Evolutionary conservation across 2,888 invertebrate genomes (phyloP), one percentile per base, ranked within the genome.

Genomic region (Pemphredon lugubris): DNA sequence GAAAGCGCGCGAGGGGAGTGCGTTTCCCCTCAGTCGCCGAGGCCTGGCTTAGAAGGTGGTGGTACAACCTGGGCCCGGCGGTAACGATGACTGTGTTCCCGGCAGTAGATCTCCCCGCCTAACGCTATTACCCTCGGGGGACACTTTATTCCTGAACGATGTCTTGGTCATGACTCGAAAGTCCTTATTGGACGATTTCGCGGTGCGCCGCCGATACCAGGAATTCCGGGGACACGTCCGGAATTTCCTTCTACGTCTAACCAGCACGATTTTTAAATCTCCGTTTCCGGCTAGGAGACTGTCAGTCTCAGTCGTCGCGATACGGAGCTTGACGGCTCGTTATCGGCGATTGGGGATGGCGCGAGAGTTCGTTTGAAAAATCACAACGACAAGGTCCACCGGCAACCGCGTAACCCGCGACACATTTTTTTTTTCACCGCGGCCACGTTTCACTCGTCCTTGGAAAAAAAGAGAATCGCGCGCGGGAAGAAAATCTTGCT

Each of bases 61-160:
- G n/a, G n/a, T n/a, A n/a, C n/a, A n/a, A n/a, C n/a, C n/a, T n/a
- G n/a, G n/a, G n/a, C n/a, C n/a, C n/a, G n/a, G n/a, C 14, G 61
- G 39, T 44, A 63, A 69, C 57, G 54, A 65, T 63, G 64, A 71
- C 63, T 58, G 32, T 51, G 67, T 26, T 54, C 44, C 40, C 57
- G 44, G 44, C 39, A 63, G 60, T 70, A 75, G 48, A 63, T 78
- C 68, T 55, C 48, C 54, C 47, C 14, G 26, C 61, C 45, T 55
- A 59, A 50, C 70, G 59, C 64, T 77, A 82, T 81, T 75, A 75
- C 83, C 68, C 84, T 76, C 66, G 14, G 37, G 82, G 79, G 81
- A 82, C 81, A 69, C 73, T 83, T 82, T 83, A 82, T 73, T 78
- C 59, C 74, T 74, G 76, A 83, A 80, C 79, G 81, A 84, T 82